A percentile compares a stretch with the other conserved stretches of the same genome.
These are phyloP conservation scores for Colius striatus DNA, from an alignment of 2,113 vertebrate genomes.

Conservation along the genomic window DNA sequence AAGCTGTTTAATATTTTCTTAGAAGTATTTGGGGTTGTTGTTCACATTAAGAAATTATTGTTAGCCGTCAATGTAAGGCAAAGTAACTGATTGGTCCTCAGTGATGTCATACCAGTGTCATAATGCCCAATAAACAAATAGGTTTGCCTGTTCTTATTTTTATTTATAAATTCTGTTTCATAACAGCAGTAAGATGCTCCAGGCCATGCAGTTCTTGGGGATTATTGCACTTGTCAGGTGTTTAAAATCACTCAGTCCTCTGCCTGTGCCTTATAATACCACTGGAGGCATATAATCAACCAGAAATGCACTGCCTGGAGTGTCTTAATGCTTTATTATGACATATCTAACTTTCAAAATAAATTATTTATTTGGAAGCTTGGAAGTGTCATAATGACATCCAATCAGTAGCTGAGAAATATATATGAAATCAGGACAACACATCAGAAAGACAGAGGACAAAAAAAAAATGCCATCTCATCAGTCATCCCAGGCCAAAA, in stretches of 20 bases:
- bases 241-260: constrained; percentile 76
- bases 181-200: constrained; percentile 78
- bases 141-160: constrained; percentile 78
- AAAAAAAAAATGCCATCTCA: constrained; percentile 28
- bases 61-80: constrained; percentile 29
- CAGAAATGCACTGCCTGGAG: constrained; percentile 70
- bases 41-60: constrained; percentile 44
- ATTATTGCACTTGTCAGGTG: constrained; percentile 82
- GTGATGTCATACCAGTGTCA: constrained; percentile 67
- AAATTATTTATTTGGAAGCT: constrained; percentile 76
- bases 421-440: constrained; percentile 45
- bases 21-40: constrained; percentile 57
- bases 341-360: constrained; percentile 76
- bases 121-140: constrained; percentile 64
- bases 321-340: constrained; percentile 78
- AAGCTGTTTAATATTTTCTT: constrained; percentile 66
- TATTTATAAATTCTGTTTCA: constrained; percentile 85
- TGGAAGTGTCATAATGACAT: constrained; percentile 56
- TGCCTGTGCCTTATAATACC: constrained; percentile 68
- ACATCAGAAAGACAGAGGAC: neutral
- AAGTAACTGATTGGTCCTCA: constrained; percentile 65
- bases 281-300: constrained; percentile 73
- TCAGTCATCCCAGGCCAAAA: constrained; percentile 12
- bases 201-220: constrained; percentile 76
- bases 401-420: constrained; percentile 48